Percentiles rank a stretch among this genome's conserved stretches.
Evolutionary conservation across 2,113 vertebrate genomes (phyloP).

Genomic region (Peromyscus californicus): DNA sequence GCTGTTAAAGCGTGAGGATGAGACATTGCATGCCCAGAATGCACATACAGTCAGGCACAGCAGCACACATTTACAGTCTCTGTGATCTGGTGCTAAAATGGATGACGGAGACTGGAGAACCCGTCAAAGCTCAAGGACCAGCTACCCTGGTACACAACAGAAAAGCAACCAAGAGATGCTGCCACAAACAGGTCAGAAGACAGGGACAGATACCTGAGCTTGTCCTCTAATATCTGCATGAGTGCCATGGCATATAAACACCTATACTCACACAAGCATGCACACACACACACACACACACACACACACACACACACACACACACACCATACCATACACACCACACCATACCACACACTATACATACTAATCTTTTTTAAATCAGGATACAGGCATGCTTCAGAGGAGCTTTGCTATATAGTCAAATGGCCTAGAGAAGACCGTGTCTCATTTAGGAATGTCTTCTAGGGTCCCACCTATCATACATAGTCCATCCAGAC

Average conservation of each 20-base stretch:
- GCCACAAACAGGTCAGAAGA: background rate
- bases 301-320: background rate
- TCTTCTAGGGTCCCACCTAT: background rate
- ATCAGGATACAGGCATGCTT: slow-evolving; percentile 22
- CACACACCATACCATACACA: background rate
- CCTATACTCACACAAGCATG: background rate
- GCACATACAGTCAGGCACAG: background rate
- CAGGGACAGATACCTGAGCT: background rate
- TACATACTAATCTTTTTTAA: background rate
- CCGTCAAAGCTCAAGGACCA: background rate
- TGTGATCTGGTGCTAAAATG: background rate
- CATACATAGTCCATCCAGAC: background rate
- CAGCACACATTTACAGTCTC: too few relatives aligned
- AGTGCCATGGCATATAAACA: background rate
- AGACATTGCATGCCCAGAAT: background rate
- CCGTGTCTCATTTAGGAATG: background rate
- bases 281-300: background rate
- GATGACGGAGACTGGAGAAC: too few relatives aligned
- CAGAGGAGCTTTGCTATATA: background rate
- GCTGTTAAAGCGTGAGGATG: background rate
- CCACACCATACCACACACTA: background rate
- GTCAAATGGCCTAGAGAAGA: slow-evolving; percentile 5
- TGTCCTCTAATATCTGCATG: background rate
- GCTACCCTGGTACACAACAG: background rate
- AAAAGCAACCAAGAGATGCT: background rate